Evolutionary conservation across 2,888 invertebrate genomes (phyloP).

Genomic region (Ephialtes manifestator): DNA sequence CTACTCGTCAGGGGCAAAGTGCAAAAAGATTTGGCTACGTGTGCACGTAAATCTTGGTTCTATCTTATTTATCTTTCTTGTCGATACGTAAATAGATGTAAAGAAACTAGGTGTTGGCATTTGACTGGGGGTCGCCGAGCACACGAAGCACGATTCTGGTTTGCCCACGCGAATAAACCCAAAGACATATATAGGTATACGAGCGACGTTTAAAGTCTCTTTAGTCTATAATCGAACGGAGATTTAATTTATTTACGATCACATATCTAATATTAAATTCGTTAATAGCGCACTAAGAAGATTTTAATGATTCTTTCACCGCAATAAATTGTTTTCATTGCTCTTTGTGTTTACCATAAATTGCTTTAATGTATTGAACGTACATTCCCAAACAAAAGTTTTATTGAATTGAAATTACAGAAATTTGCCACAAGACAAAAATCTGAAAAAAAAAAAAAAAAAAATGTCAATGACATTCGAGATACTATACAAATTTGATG

Average conservation of each 20-base stretch:
- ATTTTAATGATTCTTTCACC: neutral
- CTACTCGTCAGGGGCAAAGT: neutral
- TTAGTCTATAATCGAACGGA: neutral
- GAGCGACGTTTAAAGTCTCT: neutral
- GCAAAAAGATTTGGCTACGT: neutral
- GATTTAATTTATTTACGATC: neutral
- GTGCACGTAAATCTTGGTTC: neutral
- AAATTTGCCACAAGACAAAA: no score
- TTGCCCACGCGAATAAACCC: neutral
- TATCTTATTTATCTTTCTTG: slow-evolving; percentile 7
- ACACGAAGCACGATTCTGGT: neutral
- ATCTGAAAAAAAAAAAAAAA: no score
- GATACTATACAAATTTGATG: no score
- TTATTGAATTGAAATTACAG: no score
- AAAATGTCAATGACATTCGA: no score
- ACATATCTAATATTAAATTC: no score
- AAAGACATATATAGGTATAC: neutral
- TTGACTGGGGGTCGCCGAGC: neutral
- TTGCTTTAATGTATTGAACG: no score
- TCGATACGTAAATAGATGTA: slow-evolving; percentile 7
- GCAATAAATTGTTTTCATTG: neutral
- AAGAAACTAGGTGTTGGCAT: slow-evolving; percentile 21
- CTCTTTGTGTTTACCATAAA: neutral
- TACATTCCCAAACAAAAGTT: no score
- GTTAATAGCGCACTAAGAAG: neutral